Conservation (phyloP, 2,888 invertebrate species). For the Alloscopus bannaensis region DNA sequence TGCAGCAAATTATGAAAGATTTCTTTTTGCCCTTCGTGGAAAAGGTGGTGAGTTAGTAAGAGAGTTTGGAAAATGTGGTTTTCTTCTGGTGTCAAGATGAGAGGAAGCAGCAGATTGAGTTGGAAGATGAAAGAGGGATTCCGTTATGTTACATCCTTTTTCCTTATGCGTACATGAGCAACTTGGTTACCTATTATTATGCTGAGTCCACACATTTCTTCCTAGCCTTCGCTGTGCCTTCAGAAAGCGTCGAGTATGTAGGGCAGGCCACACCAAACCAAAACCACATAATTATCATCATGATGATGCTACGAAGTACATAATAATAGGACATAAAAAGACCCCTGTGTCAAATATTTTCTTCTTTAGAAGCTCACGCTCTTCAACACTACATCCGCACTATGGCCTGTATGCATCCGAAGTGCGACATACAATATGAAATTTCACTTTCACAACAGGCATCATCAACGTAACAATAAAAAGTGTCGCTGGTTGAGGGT, state of each 20-base stretch:
- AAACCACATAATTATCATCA: slow-evolving; percentile 21
- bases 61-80: no score
- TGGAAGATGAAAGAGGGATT: slow-evolving; percentile 2
- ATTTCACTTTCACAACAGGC: slow-evolving; percentile 20
- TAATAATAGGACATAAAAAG: slow-evolving; percentile 2
- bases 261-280: slow-evolving; percentile 28
- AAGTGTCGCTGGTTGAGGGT: neutral
- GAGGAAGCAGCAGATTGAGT: neutral
- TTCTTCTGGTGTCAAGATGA: no score
- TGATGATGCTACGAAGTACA: neutral
- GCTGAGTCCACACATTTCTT: neutral
- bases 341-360: slow-evolving; percentile 5
- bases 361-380: no score
- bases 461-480: neutral
- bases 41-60: no score
- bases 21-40: no score
- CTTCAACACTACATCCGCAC: no score
- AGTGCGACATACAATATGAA: no score
- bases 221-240: neutral
- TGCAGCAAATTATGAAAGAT: no score
- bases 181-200: neutral
- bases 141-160: slow-evolving; percentile 38
- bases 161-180: slow-evolving; percentile 7
- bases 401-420: no score
- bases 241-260: neutral